Conservation (phyloP, 2,113 vertebrate genomes). For the Eulemur rufifrons region DNA sequence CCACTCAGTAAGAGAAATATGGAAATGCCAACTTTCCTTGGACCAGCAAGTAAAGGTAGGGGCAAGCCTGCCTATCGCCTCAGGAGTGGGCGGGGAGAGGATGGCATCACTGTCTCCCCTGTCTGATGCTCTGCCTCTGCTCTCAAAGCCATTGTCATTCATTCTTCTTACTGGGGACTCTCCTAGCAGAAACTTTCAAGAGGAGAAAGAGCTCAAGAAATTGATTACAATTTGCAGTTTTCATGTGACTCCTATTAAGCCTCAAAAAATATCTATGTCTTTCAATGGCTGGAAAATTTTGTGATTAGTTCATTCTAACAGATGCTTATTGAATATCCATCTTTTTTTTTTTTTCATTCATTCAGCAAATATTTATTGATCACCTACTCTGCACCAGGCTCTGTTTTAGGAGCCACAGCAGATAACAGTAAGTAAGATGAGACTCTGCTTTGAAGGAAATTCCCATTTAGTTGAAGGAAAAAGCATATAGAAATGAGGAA, state of each 20-base stretch:
- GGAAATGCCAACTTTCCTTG: background rate
- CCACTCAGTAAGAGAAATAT: background rate
- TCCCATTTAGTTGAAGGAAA: background rate
- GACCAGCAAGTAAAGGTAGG: background rate
- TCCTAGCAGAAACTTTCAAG: background rate
- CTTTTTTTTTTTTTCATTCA: background rate
- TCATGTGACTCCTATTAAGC: background rate
- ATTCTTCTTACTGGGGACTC: background rate
- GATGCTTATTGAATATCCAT: background rate
- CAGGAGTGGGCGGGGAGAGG: background rate
- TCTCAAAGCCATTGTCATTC: background rate
- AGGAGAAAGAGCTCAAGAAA: background rate
- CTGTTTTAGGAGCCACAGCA: background rate
- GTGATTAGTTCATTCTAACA: background rate
- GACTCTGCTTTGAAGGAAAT: background rate
- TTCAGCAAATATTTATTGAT: background rate
- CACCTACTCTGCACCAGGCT: background rate
- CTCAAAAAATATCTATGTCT: background rate
- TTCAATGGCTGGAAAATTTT: background rate
- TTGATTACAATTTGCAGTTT: background rate
- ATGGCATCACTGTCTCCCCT: background rate
- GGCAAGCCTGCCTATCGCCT: background rate
- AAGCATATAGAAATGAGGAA: background rate
- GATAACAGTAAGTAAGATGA: background rate
- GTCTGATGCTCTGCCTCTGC: background rate